Evolutionary conservation across 2,797 vertebrate genomes (phyloP).

Genomic region (Clarias pachynema): DNA sequence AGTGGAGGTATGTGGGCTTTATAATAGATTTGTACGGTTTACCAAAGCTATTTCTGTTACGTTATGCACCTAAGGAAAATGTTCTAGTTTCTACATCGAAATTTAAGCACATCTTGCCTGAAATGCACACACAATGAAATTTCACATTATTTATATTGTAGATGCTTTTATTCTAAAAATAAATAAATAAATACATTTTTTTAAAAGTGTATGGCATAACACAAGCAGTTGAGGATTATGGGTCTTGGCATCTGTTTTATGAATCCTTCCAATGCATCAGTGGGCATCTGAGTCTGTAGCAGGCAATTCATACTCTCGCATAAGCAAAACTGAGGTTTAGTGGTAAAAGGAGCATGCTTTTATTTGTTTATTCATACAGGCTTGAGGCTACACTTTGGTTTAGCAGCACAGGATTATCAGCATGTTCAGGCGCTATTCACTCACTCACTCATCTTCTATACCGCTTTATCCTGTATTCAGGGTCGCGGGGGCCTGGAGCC

Average conservation of each 20-base stretch:
- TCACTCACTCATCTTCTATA: too few species aligned
- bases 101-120: neutral
- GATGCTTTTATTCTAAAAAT: neutral
- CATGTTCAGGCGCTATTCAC: neutral
- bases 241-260: neutral
- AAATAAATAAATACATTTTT: too few species aligned
- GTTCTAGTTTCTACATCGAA: neutral
- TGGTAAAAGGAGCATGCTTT: neutral
- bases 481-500: too few species aligned
- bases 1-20: slow-evolving; percentile 76
- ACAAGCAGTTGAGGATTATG: neutral
- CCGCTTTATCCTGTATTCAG: too few species aligned
- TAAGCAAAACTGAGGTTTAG: slow-evolving; percentile 4
- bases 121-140: neutral
- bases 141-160: neutral
- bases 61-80: neutral
- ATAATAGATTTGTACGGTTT: neutral
- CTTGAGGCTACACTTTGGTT: slow-evolving; percentile 16
- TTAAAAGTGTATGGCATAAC: neutral
- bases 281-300: neutral
- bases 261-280: neutral
- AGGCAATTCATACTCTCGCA: neutral
- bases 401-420: slow-evolving; percentile 26
- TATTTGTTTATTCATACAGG: slow-evolving; percentile 16
- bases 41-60: neutral